Base-by-base conservation (phyloP, 2,113 vertebrate species). In the Stercorarius parasiticus region DNA sequence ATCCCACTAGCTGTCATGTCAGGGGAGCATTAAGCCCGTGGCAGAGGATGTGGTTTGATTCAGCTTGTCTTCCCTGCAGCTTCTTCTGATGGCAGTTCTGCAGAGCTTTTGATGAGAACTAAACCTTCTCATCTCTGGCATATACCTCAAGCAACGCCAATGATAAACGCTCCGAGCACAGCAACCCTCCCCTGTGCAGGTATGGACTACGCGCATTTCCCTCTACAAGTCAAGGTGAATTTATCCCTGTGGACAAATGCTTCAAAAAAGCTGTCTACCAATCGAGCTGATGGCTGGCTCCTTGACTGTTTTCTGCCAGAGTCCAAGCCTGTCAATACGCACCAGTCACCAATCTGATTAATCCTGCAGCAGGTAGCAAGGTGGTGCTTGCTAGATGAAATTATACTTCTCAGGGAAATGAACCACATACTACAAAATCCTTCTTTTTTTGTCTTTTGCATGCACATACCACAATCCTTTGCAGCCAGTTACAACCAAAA, bases 381-480 rank as follows among this genome's bases (percentile, higher is more conserved):
- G 42, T 87, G 73, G 15, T 76, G 56, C 81, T 94, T 88, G 34
- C 83, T 95, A 93, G 72, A 72, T 91, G 74, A 95, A 84, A 78
- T 69, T 38, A 93, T 71, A 91, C 61, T 94, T 94, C 76, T 86
- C 73, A 94, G 38, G 78, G 67, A 90, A 97, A 95, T 91, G 15
- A 87, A 62, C 62, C 83, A 36, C 13, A 78, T 49, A 55, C 27
- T 56, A 91, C 85, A 95, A 95, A 94, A 58, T 80, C 72, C 4
- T 78, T 88, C 9, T 36, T 58, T 72, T 82, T 71, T 72, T 47
- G 22, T 23, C 40, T 72, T 83, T 67, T 71, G 34, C 43, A 58
- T 49, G 42, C 9, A 58, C 9, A 11, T 10, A 4, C 19, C 47
- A 53, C 65, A 87, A 72, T 59, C 40, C 32, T 64, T 58, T 89